Evolutionary conservation across 2,113 vertebrate species (phyloP), one percentile per base, ranked within the genome.

Genomic region (Bubo bubo): DNA sequence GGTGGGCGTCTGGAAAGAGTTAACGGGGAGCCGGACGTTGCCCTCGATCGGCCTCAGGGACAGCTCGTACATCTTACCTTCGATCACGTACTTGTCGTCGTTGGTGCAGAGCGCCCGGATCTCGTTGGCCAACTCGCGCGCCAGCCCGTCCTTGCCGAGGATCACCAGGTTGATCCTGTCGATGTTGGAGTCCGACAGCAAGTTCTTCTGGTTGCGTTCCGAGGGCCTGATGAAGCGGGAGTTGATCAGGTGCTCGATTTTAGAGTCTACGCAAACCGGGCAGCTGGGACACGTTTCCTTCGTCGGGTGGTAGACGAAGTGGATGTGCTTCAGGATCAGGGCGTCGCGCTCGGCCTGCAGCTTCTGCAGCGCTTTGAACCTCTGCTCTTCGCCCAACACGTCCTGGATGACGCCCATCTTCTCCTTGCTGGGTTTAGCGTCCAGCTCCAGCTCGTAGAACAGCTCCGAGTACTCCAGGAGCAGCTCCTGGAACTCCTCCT

Each of bases 341-440:
- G 99, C 99, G 53, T 99, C 99, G 14, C 99, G 98, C 94, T 99
- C 99, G 0, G 99, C 99, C 63, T 99, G 99, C 20, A 99, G 98
- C 97, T 99, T 99, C 80, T 99, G 99, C 26, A 99, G 94, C 0
- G 99, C 99, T 95, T 99, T 99, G 96, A 99, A 99, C 14, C 99
- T 80, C 68, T 99, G 99, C 67, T 99, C 99, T 43, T 99, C 99
- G 1, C 99, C 99, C 92, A 99, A 67, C 12, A 99, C 98, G 6
- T 99, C 99, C 97, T 99, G 99, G 73, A 99, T 99, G 45, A 99
- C 99, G 4, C 98, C 99, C 99, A 99, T 99, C 97, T 99, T 99
- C 96, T 99, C 99, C 97, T 99, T 99, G 98, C 99, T 99, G 88
- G 99, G 99, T 52, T 99, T 99, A 43, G 99, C 99, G 77, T 99